Evolutionary conservation across 2,113 vertebrate species (phyloP).

Genomic region (Nasalis larvatus): DNA sequence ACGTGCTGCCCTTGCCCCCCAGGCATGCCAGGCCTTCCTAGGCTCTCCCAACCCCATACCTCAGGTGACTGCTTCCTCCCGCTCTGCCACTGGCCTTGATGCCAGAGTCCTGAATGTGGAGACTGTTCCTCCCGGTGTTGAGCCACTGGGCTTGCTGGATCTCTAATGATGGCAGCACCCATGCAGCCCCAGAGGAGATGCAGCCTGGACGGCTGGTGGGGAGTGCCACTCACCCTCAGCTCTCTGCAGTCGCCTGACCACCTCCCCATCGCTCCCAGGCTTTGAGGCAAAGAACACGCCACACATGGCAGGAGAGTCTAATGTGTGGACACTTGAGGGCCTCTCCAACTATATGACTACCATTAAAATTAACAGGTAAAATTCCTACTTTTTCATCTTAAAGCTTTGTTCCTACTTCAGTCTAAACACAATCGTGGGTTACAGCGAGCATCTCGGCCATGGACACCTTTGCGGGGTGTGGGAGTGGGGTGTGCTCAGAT

Average conservation of each 20-base stretch:
- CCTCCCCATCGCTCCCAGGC: too few species aligned
- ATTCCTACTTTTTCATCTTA: not conserved
- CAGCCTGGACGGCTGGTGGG: rapidly evolving
- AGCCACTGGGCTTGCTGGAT: not conserved
- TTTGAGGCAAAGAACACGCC: not conserved
- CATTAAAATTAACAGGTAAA: not conserved
- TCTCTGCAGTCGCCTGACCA: not conserved
- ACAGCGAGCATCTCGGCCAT: not conserved
- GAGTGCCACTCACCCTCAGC: not conserved
- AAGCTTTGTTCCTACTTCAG: not conserved
- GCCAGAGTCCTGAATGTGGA: not conserved
- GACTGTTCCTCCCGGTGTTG: rapidly evolving
- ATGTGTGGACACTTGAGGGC: not conserved
- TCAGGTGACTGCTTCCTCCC: too few species aligned
- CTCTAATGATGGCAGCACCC: not conserved
- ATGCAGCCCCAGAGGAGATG: not conserved
- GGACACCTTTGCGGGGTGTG: not conserved
- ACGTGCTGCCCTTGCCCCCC: rapidly evolving
- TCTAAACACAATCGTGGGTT: not conserved
- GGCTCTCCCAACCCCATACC: not conserved
- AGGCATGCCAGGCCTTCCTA: rapidly evolving
- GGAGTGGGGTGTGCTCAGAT: not conserved
- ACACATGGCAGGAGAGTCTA: not conserved
- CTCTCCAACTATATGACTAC: not conserved
- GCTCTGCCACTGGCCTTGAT: too few species aligned